Evolutionary conservation across 1,140 invertebrate species (phyloP), one percentile per base, ranked within the genome.

Genomic region (Idris sp.): DNA sequence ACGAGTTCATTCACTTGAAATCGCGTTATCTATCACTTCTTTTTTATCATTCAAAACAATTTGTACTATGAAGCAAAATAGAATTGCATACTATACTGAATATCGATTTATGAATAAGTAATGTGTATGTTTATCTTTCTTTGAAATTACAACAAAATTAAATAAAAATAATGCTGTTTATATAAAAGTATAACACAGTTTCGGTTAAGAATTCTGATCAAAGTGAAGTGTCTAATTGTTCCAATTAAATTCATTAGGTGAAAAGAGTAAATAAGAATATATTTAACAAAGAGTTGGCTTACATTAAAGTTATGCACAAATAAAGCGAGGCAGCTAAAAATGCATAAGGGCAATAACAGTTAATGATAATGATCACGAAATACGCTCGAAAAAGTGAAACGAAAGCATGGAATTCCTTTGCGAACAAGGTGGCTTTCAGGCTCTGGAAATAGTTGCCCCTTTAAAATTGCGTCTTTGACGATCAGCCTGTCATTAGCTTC

Each of bases 341-440:
- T 67, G 35, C 62, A 49, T 22, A 26, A 18, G 41, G n/a, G 54
- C 44, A 51, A 58, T 58, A 31, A 43, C 38, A 31, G 33, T 56
- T 73, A 67, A 67, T 67, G 71, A 67, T 48, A 36, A 49, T 36
- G 38, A 67, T 67, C 48, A 74, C 54, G 71, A 54, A 61, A 67
- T 54, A 54, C 30, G 35, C 48, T 48, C 38, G 53, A 61, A 54
- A 46, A 48, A 71, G 53, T 44, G 46, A 59, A 71, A 56, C 35
- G 44, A 65, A 59, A 56, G 28, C 51, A 25, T 8, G 48, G 35
- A 31, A 51, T 54, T 51, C 40, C 31, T 58, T 22, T 28, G 33
- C 2, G 15, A 8, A 36, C 1, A 33, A 28, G 30, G 31, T 19
- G 28, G 10, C 6, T 13, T 8, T 14, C 13, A 7, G 22, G 13